These are phyloP conservation scores for Brachionus angularis DNA, from an alignment of 1,140 invertebrate species.

Conservation along the genomic window DNA sequence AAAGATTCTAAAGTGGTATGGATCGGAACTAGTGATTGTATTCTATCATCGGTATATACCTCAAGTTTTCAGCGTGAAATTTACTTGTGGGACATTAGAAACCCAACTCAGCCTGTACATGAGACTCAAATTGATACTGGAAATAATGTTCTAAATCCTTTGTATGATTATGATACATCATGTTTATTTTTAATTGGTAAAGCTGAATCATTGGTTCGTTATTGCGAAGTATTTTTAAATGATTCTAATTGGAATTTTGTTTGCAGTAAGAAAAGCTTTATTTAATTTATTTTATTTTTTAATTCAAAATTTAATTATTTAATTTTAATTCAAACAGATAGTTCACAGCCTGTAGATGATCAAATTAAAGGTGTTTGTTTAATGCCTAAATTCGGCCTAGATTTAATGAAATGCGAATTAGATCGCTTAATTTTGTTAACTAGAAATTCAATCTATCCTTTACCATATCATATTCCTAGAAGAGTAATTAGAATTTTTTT, in stretches of 20 bases:
- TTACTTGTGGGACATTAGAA: conserved; percentile 77
- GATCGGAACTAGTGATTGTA: conserved; percentile 73
- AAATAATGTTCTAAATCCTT: conserved; percentile 78
- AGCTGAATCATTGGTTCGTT: conserved; percentile 17
- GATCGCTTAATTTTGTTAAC: conserved; percentile 80
- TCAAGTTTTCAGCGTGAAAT: conserved; percentile 70
- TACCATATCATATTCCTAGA: conserved; percentile 86
- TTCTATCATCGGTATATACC: conserved; percentile 73
- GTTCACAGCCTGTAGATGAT: conserved; percentile 49
- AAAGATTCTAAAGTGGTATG: conserved; percentile 84
- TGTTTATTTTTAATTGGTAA: conserved; percentile 84
- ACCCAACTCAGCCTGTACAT: conserved; percentile 71
- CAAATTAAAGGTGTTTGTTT: conserved; percentile 86
- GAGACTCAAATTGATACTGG: conserved; percentile 76
- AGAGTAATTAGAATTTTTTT: conserved; percentile 63
- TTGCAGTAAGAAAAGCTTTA: neutral
- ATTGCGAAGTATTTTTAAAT: conserved; percentile 9
- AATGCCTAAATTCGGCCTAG: conserved; percentile 81
- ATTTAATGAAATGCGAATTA: conserved; percentile 90
- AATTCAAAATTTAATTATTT: neutral
- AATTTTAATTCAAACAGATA: conserved; percentile 47
- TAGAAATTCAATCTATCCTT: conserved; percentile 76
- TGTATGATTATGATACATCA: conserved; percentile 82
- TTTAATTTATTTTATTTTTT: neutral
- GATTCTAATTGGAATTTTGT: neutral